Base-by-base conservation (phyloP, 2,797 vertebrate genomes). In the Orientallactaga sibirica region DNA sequence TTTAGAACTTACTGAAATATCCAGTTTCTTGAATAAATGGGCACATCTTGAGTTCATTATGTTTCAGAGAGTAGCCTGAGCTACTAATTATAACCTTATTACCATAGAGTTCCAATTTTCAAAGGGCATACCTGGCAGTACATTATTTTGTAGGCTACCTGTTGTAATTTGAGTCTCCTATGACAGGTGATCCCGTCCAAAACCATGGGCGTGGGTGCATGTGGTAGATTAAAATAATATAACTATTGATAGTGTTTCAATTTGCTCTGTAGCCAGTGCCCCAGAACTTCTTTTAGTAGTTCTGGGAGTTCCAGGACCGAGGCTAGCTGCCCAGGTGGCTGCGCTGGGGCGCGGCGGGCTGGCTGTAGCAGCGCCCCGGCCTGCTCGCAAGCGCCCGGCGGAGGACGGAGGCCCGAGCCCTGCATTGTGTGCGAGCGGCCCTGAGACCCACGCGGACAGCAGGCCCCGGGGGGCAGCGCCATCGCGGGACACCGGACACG, bases 401-500 rank as follows among this genome's bases (percentile, higher is more conserved):
- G 74, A 61, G 71, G 37, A 61, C 58, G 0, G 6, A 7, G 64
- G 64, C n/a, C 86, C 0, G 62, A n/a, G 37, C 76, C 6, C 88
- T 92, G 74, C 74, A 20, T 0, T 73, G 92, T n/a, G 90, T 29
- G 74, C 8, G 82, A 22, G 84, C 82, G 1, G 3, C 19, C 62
- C 29, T 2, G 41, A 8, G 87, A 77, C 83, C 81, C 15, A 7
- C 25, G 29, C 25, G 25, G 80, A 24, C 0, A 20, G 43, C 89
- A 66, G 91, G 92, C 93, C 94, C 75, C 6, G 77, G 82, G 86
- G 95, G 66, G 76, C 85, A 48, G 91, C 93, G 68, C 55, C 76
- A 0, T 90, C 68, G 7, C 90, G 4, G 81, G 66, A 93, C 87
- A 62, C 90, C 76, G 83, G 97, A 96, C 97, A 96, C 96, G 96